phyloP scores from a whole-genome alignment of 2,797 vertebrate genomes.

The Xiphorhynchus erythropygius region DNA sequence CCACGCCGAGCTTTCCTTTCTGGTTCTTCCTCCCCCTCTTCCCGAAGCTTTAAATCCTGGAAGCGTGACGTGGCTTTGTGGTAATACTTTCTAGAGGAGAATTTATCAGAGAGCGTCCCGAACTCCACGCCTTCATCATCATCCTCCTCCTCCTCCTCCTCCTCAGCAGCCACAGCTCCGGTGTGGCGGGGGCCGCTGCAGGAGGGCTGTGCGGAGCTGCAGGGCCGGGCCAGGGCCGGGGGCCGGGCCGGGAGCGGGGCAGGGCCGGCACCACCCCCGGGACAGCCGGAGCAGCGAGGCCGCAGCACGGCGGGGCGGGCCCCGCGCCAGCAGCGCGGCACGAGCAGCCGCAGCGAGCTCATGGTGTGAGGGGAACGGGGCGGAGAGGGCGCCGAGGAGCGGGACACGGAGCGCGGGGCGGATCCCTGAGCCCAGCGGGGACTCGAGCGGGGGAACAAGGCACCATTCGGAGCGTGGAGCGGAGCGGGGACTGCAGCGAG shows the following conservation, averaged over 20 bases:
- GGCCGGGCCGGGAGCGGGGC: background rate
- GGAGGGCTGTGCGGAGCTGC: background rate
- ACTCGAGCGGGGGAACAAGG: background rate
- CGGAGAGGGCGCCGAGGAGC: background rate
- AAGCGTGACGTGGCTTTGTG: conserved; percentile 76
- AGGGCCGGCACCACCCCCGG: background rate
- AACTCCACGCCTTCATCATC: conserved; percentile 69
- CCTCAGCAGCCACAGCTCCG: background rate
- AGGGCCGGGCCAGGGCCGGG: background rate
- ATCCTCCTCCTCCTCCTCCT: background rate
- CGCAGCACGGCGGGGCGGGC: background rate
- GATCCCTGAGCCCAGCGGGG: too few species aligned
- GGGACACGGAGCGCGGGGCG: too few species aligned
- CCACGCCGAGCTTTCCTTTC: background rate
- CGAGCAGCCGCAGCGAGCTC: background rate
- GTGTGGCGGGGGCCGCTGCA: background rate
- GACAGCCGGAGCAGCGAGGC: background rate
- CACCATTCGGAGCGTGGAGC: too few species aligned
- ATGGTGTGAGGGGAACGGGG: background rate
- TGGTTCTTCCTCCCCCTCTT: conserved; percentile 33
- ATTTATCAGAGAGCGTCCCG: conserved; percentile 78
- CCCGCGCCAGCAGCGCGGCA: background rate
- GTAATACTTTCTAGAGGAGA: conserved; percentile 80
- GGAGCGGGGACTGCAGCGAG: background rate
- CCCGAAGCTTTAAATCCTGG: conserved; percentile 64